phyloP scores from a whole-genome alignment of 2,888 invertebrate genomes.

The Erannis defoliaria region DNA sequence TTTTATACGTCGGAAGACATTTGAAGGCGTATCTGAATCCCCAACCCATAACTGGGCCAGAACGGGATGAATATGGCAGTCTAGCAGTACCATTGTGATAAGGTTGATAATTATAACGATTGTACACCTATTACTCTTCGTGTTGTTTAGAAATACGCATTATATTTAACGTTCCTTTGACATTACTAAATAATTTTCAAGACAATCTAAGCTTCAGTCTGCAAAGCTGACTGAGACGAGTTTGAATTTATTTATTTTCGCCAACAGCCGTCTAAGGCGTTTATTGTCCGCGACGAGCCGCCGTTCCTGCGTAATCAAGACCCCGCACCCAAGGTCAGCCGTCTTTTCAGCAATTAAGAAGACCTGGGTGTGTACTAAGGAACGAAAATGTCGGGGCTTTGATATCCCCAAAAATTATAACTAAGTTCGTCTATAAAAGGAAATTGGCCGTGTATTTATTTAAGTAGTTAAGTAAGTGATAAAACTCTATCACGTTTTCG shows the following conservation, averaged over 20 bases:
- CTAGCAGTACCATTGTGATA: too few relatives aligned
- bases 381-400: background rate
- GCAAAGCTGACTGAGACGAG: slow-evolving; percentile 22
- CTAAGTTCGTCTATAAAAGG: too few relatives aligned
- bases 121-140: background rate
- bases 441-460: too few relatives aligned
- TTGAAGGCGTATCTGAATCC: too few relatives aligned
- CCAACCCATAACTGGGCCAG: too few relatives aligned
- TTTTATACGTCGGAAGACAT: too few relatives aligned
- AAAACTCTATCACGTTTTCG: too few relatives aligned
- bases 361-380: slow-evolving; percentile 25
- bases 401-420: background rate
- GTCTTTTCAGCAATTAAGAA: slow-evolving; percentile 48
- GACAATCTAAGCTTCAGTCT: slow-evolving; percentile 2
- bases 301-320: slow-evolving; percentile 50
- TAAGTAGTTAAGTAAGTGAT: too few relatives aligned
- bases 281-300: slow-evolving; percentile 45
- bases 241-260: slow-evolving; percentile 44
- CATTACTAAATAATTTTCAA: slow-evolving; percentile 9
- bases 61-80: too few relatives aligned
- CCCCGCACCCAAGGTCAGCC: slow-evolving; percentile 43
- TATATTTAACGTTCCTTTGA: background rate
- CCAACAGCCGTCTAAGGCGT: slow-evolving; percentile 37
- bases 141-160: background rate
- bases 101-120: too few relatives aligned